Evolutionary conservation across 2,888 invertebrate species (phyloP).

Genomic region (Strigamia transsilvanica): DNA sequence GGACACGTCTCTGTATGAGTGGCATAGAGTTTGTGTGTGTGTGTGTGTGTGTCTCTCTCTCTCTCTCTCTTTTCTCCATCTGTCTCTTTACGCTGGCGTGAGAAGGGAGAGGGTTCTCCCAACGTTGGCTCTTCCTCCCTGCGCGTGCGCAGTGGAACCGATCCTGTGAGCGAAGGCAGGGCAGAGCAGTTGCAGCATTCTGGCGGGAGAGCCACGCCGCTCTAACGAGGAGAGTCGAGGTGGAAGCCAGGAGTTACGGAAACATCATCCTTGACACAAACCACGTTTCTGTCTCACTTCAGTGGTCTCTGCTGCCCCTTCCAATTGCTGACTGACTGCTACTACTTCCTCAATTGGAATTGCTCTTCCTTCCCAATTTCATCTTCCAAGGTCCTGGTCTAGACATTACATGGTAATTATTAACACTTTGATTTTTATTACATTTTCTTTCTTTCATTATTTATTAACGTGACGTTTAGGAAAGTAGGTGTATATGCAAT

Average conservation of each 20-base stretch:
- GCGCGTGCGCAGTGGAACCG: constrained; percentile 33
- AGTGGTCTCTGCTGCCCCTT: constrained; percentile 34
- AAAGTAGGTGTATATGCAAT: background rate
- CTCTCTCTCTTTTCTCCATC: constrained; percentile 13
- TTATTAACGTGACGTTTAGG: no score
- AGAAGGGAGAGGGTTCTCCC: constrained; percentile 38
- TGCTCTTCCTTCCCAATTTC: constrained; percentile 22
- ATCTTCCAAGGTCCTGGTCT: constrained; percentile 47
- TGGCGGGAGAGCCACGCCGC: constrained; percentile 37
- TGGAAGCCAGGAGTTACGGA: constrained; percentile 50
- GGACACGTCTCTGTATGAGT: constrained; percentile 30
- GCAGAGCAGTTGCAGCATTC: constrained; percentile 34
- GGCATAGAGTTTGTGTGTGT: constrained; percentile 12
- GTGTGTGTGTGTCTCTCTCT: background rate
- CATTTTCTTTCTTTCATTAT: background rate
- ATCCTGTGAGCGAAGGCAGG: constrained; percentile 12
- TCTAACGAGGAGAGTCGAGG: constrained; percentile 37
- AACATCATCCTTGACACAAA: constrained; percentile 34
- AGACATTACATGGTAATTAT: constrained; percentile 50
- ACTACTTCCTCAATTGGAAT: constrained; percentile 34
- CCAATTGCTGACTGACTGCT: constrained; percentile 31
- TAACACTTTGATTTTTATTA: background rate
- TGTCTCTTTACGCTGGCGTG: constrained; percentile 21
- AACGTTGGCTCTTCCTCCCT: constrained; percentile 41
- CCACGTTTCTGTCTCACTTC: constrained; percentile 38